phyloP scores from a whole-genome alignment of 2,888 invertebrate genomes.

The Hecatera dysodea region DNA sequence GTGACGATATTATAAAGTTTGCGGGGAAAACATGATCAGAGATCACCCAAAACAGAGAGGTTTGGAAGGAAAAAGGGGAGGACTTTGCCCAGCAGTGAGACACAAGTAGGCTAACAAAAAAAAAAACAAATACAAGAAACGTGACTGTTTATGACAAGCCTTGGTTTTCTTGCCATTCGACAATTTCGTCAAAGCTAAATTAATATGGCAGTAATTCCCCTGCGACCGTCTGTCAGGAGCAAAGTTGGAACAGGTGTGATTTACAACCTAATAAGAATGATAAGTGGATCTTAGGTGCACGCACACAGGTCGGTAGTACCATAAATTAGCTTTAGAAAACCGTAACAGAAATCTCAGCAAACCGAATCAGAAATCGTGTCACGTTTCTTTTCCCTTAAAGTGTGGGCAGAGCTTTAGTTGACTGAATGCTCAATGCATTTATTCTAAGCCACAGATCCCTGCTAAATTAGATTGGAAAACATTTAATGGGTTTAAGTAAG shows the following conservation, averaged over 20 bases:
- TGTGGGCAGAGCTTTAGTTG: constrained; percentile 19
- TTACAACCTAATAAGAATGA: neutral
- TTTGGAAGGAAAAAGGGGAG: too few relatives aligned
- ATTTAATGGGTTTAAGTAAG: constrained; percentile 4
- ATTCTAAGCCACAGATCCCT: constrained; percentile 8
- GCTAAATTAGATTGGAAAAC: constrained; percentile 18
- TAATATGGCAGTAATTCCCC: neutral
- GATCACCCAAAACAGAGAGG: too few relatives aligned
- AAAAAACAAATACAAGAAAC: too few relatives aligned
- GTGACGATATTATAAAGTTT: too few relatives aligned
- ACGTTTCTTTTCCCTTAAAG: constrained; percentile 9
- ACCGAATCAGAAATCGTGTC: constrained; percentile 8
- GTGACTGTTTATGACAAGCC: too few relatives aligned
- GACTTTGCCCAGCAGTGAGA: too few relatives aligned
- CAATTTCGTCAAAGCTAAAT: neutral
- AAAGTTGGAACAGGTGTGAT: neutral
- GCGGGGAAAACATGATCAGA: too few relatives aligned
- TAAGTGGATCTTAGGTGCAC: neutral
- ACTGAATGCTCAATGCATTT: constrained; percentile 28
- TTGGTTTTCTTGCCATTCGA: neutral
- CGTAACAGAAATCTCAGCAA: neutral
- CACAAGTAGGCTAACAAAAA: too few relatives aligned
- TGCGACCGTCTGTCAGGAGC: neutral
- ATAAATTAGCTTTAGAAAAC: neutral
- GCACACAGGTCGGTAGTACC: neutral